Conservation (phyloP, 2,113 vertebrate genomes). For the Nansenia antarctica region DNA sequence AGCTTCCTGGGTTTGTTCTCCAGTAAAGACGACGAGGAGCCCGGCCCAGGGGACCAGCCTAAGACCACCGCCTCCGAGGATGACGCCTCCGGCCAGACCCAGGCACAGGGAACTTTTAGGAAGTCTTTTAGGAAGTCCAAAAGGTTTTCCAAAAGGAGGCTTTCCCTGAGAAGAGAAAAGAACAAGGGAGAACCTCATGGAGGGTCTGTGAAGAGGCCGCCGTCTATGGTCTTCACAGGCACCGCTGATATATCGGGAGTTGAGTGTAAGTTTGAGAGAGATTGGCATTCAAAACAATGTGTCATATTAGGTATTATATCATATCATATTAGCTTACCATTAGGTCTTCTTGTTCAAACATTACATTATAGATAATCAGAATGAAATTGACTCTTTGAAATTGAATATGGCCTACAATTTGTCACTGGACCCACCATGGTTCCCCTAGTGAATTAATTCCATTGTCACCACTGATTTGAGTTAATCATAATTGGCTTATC, state of each 20-base stretch:
- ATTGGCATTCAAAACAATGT: neutral
- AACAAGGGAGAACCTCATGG: neutral
- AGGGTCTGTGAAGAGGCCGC: slow-evolving; percentile 31
- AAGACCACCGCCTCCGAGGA: neutral
- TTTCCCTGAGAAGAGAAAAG: slow-evolving; percentile 52
- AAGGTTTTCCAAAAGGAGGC: slow-evolving; percentile 58
- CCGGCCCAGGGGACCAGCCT: neutral
- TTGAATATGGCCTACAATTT: too few relatives aligned
- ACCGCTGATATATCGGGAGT: slow-evolving; percentile 41
- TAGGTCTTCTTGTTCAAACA: neutral
- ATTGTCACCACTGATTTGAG: too few relatives aligned
- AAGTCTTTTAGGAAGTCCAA: slow-evolving; percentile 40
- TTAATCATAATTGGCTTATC: too few relatives aligned
- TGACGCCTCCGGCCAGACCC: too few relatives aligned
- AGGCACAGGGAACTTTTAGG: neutral
- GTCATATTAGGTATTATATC: neutral
- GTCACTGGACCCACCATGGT: too few relatives aligned
- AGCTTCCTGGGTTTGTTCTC: slow-evolving; percentile 70
- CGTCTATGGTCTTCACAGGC: neutral
- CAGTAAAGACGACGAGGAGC: slow-evolving; percentile 69
- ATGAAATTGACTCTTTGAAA: too few relatives aligned
- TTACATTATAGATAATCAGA: too few relatives aligned
- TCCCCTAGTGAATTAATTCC: too few relatives aligned
- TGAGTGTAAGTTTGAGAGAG: slow-evolving; percentile 46
- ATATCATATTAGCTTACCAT: neutral